Evolutionary conservation across 2,797 vertebrate species (phyloP).

Genomic region (Gymnoscopelus microlampas): DNA sequence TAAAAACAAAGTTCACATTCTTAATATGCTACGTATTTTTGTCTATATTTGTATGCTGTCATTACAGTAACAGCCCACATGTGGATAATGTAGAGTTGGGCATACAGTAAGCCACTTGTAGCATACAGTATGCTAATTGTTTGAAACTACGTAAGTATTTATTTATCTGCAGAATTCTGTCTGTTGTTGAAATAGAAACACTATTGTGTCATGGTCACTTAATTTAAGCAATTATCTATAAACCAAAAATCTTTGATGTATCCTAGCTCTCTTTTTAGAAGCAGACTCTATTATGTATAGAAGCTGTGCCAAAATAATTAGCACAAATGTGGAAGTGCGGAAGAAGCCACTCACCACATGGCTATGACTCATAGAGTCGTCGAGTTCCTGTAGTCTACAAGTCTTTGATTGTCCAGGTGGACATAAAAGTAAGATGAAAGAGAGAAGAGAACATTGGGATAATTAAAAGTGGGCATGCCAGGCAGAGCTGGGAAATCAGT

Average conservation of each 20-base stretch:
- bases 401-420: slow-evolving; percentile 16
- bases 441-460: neutral
- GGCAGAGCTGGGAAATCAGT: neutral
- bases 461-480: neutral
- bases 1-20: slow-evolving; percentile 38
- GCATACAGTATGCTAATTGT: slow-evolving; percentile 13
- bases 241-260: no score
- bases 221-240: no score
- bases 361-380: slow-evolving; percentile 19
- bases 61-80: slow-evolving; percentile 14
- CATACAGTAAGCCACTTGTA: neutral
- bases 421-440: slow-evolving; percentile 13
- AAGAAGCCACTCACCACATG: slow-evolving; percentile 48
- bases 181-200: no score
- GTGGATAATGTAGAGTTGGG: slow-evolving; percentile 16
- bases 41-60: slow-evolving; percentile 11
- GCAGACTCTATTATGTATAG: neutral
- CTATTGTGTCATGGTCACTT: no score
- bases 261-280: no score
- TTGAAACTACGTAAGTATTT: slow-evolving; percentile 3
- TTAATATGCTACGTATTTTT: slow-evolving; percentile 25
- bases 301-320: neutral
- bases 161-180: neutral
- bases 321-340: neutral
- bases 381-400: slow-evolving; percentile 22